Conservation (phyloP, 2,113 vertebrate genomes). For the Ranitomeya imitator region DNA sequence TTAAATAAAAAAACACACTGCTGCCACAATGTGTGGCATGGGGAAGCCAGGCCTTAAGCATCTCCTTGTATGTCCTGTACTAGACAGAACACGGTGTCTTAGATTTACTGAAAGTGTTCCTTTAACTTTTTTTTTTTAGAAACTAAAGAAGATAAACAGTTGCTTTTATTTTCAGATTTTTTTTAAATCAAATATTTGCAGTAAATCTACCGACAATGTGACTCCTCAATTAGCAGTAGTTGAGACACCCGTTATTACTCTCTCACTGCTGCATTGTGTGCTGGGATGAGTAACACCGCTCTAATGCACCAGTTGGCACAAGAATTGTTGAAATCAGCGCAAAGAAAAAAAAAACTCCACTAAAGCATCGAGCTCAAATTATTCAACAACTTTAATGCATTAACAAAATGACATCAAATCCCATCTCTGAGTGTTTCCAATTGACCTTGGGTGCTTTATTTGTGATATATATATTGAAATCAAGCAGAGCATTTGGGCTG, state of each 20-base stretch:
- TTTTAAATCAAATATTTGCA: not conserved
- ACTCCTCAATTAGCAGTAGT: conserved; percentile 30
- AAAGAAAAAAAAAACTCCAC: conserved; percentile 26
- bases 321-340: conserved; percentile 48
- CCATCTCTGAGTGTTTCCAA: conserved; percentile 33
- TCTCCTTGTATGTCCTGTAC: too few relatives aligned
- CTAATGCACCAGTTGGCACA: conserved; percentile 50
- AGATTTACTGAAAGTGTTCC: not conserved
- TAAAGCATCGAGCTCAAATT: conserved; percentile 36
- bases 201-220: conserved; percentile 8
- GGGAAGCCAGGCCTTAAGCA: too few relatives aligned
- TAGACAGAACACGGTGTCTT: too few relatives aligned
- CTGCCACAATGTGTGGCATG: too few relatives aligned
- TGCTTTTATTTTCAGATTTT: not conserved
- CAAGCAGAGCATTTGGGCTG: not conserved
- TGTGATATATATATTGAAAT: conserved; percentile 27
- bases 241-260: conserved; percentile 29
- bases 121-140: not conserved
- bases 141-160: not conserved
- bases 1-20: too few relatives aligned
- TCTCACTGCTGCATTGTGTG: conserved; percentile 16
- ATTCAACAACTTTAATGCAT: conserved; percentile 51
- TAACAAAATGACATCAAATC: conserved; percentile 43
- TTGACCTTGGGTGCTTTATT: conserved; percentile 39
- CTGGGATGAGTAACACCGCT: conserved; percentile 8